Evolutionary conservation across 2,888 invertebrate species (phyloP).

Genomic region (Melanchra persicariae): DNA sequence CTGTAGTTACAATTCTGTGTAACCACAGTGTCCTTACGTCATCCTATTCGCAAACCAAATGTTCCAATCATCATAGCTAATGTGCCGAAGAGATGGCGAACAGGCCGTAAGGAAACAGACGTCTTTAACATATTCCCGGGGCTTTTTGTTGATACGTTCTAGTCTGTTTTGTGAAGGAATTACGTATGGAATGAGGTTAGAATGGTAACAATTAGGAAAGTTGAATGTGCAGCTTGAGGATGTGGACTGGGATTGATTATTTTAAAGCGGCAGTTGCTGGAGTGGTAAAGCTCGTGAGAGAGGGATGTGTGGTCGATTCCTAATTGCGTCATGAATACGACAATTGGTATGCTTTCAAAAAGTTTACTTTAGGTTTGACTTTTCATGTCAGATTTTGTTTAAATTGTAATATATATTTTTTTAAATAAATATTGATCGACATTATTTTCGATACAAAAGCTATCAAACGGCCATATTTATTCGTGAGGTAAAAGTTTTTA

Average conservation of each 20-base stretch:
- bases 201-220: conserved; percentile 49
- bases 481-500: no score
- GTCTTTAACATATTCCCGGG: conserved; percentile 65
- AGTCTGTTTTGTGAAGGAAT: conserved; percentile 63
- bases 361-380: not conserved
- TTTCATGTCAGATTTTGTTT: no score
- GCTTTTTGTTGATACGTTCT: conserved; percentile 66
- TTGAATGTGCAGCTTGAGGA: conserved; percentile 28
- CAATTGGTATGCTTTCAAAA: not conserved
- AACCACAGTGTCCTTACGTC: conserved; percentile 75
- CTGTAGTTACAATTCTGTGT: conserved; percentile 1
- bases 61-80: conserved; percentile 89
- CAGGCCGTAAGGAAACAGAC: conserved; percentile 69
- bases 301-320: not conserved
- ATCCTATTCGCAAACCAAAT: conserved; percentile 86
- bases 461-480: no score
- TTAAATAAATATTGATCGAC: no score
- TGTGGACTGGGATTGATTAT: conserved; percentile 15
- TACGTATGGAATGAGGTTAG: conserved; percentile 51
- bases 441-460: no score
- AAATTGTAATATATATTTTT: no score
- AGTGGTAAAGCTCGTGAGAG: not conserved
- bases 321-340: no score
- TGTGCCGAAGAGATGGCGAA: conserved; percentile 80
- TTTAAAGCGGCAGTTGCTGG: not conserved